Evolutionary conservation across 2,888 invertebrate species (phyloP).

Genomic region (Diploptera punctata): DNA sequence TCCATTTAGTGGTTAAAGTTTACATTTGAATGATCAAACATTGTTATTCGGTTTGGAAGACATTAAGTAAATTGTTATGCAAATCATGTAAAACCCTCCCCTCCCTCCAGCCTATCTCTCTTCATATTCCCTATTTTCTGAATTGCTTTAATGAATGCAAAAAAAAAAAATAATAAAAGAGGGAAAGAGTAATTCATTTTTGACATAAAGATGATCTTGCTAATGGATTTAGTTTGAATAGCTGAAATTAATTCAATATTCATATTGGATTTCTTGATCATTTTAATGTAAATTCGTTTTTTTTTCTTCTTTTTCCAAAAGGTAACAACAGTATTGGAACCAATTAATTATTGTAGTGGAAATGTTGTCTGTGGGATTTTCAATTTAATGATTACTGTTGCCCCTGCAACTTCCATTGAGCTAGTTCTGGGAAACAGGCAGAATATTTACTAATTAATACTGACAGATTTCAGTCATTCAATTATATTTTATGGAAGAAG

Average conservation of each 20-base stretch:
- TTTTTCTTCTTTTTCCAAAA: constrained; percentile 48
- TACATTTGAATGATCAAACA: constrained; percentile 33
- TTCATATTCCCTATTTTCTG: constrained; percentile 16
- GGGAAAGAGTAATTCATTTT: constrained; percentile 15
- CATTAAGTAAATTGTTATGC: constrained; percentile 44
- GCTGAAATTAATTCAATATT: constrained; percentile 23
- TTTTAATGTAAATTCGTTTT: constrained; percentile 42
- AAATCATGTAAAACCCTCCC: constrained; percentile 31
- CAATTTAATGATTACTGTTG: constrained; percentile 37
- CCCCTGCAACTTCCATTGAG: constrained; percentile 16
- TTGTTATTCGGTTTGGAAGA: constrained; percentile 24
- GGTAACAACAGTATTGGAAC: constrained; percentile 19
- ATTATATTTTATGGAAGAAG: constrained; percentile 19
- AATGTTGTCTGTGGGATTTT: constrained; percentile 32
- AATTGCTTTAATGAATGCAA: constrained; percentile 30
- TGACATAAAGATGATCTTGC: constrained; percentile 27
- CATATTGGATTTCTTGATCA: constrained; percentile 16
- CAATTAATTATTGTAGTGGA: constrained; percentile 34
- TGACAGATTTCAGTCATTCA: constrained; percentile 19
- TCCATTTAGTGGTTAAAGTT: constrained; percentile 31
- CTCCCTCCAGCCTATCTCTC: background rate
- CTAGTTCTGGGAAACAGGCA: constrained; percentile 5
- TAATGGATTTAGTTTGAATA: constrained; percentile 25
- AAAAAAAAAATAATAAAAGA: too few species aligned
- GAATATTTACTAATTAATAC: constrained; percentile 27